These are phyloP conservation scores for Drosophila kohkoa DNA, from an alignment of 1,140 invertebrate genomes.

Conservation along the genomic window DNA sequence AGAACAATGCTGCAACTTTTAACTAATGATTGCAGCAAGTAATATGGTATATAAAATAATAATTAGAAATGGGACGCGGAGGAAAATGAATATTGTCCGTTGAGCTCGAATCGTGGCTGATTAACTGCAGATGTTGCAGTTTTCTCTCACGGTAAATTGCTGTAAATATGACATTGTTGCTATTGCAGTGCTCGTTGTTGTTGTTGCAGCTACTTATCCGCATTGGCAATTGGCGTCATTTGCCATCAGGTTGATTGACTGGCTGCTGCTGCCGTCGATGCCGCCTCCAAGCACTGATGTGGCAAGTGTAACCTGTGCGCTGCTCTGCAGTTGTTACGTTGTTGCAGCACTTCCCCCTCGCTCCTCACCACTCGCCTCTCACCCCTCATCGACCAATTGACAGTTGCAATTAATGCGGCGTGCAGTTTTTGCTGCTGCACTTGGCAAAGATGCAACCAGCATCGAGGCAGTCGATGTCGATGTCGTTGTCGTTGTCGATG, in stretches of 20 bases:
- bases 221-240: slow-evolving; percentile 40
- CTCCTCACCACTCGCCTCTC: no score
- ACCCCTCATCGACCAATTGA: slow-evolving; percentile 48
- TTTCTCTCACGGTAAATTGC: slow-evolving; percentile 14
- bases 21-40: slow-evolving; percentile 15
- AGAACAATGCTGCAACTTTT: no score
- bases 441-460: slow-evolving; percentile 63
- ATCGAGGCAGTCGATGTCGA: slow-evolving; percentile 7
- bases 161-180: slow-evolving; percentile 15
- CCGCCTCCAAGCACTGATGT: slow-evolving; percentile 15
- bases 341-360: neutral
- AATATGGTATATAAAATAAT: no score
- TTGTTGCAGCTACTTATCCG: slow-evolving; percentile 36
- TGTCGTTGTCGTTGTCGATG: slow-evolving; percentile 2
- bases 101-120: slow-evolving; percentile 10
- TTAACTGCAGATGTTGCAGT: slow-evolving; percentile 13
- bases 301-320: slow-evolving; percentile 29
- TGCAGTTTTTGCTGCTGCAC: slow-evolving; percentile 59
- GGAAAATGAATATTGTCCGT: neutral
- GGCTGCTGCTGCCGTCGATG: slow-evolving; percentile 5
- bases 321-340: neutral
- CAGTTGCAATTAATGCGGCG: slow-evolving; percentile 79
- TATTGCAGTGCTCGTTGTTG: slow-evolving; percentile 6
- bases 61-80: no score
- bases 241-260: slow-evolving; percentile 51